Conservation (phyloP, 2,797 vertebrate genomes). For the Danio tinwini region DNA sequence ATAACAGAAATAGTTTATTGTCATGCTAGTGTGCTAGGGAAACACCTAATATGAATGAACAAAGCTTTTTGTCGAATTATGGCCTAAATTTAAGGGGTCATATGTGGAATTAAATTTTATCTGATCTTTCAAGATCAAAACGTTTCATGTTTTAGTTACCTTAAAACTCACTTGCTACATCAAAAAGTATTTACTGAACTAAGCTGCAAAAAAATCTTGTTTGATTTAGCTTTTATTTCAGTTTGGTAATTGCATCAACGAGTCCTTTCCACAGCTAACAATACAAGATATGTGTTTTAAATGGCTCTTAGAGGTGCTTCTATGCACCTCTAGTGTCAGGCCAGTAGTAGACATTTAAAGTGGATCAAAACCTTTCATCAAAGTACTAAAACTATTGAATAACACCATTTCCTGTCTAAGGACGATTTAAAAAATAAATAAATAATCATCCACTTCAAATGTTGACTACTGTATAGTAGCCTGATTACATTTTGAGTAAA, state of each 20-base stretch:
- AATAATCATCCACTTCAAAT: slow-evolving; percentile 64
- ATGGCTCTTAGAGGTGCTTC: too few species aligned
- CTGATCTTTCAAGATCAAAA: not conserved
- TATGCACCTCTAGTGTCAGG: too few species aligned
- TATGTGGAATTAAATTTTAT: not conserved
- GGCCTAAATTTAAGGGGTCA: not conserved
- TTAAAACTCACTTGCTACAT: not conserved
- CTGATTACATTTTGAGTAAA: slow-evolving; percentile 44
- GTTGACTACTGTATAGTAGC: slow-evolving; percentile 42
- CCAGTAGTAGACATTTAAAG: too few species aligned
- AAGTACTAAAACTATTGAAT: too few species aligned
- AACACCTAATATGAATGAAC: not conserved
- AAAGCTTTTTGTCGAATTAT: not conserved
- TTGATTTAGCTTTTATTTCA: not conserved
- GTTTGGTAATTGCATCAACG: not conserved
- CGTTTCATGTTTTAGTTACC: not conserved
- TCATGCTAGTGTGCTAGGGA: not conserved
- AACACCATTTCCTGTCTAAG: too few species aligned
- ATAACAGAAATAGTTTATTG: not conserved
- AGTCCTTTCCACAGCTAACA: not conserved
- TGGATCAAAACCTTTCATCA: too few species aligned
- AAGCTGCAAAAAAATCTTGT: not conserved
- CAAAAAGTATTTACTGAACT: not conserved
- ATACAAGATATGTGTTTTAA: not conserved
- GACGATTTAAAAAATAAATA: slow-evolving; percentile 17